A percentile compares a stretch with the other conserved stretches of the same genome.
Evolutionary conservation across 92 coral and sea anemone genomes (phyloP).

Genomic region (Zoanthus solanderi): DNA sequence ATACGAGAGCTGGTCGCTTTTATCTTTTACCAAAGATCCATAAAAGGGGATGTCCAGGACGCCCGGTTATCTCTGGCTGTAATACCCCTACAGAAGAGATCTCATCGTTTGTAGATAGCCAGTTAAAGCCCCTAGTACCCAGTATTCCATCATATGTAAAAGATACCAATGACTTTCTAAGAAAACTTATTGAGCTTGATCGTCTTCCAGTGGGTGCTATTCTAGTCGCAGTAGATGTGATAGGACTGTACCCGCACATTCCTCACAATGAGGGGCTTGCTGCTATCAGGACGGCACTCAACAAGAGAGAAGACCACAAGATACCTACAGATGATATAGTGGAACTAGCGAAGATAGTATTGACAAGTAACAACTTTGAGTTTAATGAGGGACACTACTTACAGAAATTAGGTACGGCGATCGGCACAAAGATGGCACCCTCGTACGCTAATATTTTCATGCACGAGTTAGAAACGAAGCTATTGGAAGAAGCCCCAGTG

Average conservation of each 20-base stretch:
- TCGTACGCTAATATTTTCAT: not conserved
- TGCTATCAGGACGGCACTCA: not conserved
- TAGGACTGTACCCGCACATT: slow-evolving; percentile 23
- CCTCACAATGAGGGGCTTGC: slow-evolving; percentile 30
- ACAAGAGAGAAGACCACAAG: not conserved
- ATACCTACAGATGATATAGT: not conserved
- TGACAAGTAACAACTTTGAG: not conserved
- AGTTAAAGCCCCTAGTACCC: slow-evolving; percentile 61
- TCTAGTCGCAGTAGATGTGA: slow-evolving; percentile 49
- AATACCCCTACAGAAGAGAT: slow-evolving; percentile 55
- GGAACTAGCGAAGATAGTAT: not conserved
- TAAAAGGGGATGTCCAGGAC: slow-evolving; percentile 56
- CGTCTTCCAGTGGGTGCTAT: slow-evolving; percentile 38
- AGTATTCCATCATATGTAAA: slow-evolving; percentile 56
- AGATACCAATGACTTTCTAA: slow-evolving; percentile 47
- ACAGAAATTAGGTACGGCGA: slow-evolving; percentile 17
- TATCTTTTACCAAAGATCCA: slow-evolving; percentile 67
- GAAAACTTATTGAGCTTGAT: slow-evolving; percentile 8
- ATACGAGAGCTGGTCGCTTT: slow-evolving; percentile 46
- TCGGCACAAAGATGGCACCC: slow-evolving; percentile 42
- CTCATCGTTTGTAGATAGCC: slow-evolving; percentile 43
- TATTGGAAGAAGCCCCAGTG: not conserved
- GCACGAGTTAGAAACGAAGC: not conserved
- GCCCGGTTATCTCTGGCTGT: slow-evolving; percentile 65
- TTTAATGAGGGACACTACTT: not conserved